phyloP scores from a whole-genome alignment of 2,888 invertebrate genomes.

The Hyposoter didymator region DNA sequence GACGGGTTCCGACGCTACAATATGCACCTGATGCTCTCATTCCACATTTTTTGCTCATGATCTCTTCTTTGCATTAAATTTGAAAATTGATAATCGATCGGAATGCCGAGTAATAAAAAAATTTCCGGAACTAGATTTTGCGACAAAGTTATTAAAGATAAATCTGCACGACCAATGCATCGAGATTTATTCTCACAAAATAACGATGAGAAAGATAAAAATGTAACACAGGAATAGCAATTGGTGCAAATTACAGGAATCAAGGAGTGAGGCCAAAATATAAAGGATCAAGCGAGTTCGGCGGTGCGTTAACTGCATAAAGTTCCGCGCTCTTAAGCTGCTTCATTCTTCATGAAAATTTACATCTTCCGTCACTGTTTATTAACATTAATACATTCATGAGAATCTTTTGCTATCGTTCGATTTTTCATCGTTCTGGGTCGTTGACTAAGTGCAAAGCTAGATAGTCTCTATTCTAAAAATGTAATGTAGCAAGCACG shows the following conservation, averaged over 20 bases:
- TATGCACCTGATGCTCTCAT: not conserved
- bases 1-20: constrained; percentile 20
- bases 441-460: constrained; percentile 26
- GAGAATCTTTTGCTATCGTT: not conserved
- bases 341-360: constrained; percentile 42
- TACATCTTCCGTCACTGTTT: constrained; percentile 1
- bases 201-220: not conserved
- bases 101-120: not conserved
- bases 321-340: constrained; percentile 26
- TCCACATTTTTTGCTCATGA: not conserved
- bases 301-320: constrained; percentile 49
- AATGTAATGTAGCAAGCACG: constrained; percentile 12
- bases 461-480: not conserved
- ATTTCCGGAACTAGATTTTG: too few relatives aligned
- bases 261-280: constrained; percentile 53
- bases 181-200: not conserved
- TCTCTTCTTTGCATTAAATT: not conserved
- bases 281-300: constrained; percentile 61
- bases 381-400: constrained; percentile 10
- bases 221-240: constrained; percentile 56
- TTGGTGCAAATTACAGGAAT: constrained; percentile 73
- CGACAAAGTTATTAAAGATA: too few relatives aligned
- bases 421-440: constrained; percentile 51
- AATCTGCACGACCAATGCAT: too few relatives aligned
- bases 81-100: not conserved